These are phyloP conservation scores for Tamias sibiricus DNA, from an alignment of 2,113 vertebrate genomes.

Conservation along the genomic window DNA sequence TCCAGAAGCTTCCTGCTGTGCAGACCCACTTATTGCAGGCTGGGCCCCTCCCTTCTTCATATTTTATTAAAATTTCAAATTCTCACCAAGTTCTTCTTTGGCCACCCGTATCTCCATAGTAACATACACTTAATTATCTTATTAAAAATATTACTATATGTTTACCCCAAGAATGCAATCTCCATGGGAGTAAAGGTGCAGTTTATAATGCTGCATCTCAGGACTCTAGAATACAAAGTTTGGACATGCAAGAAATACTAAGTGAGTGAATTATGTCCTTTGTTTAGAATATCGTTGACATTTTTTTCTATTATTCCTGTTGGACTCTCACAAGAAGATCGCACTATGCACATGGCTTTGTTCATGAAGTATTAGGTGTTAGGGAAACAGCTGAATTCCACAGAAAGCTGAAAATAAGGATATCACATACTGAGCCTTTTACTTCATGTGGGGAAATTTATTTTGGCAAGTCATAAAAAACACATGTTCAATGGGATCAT, in stretches of 20 bases:
- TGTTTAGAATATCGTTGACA: not conserved
- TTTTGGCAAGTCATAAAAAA: not conserved
- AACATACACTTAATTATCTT: not conserved
- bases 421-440: not conserved
- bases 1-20: not conserved
- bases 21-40: not conserved
- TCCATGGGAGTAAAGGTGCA: not conserved
- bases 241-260: not conserved
- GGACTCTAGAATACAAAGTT: not conserved
- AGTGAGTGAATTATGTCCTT: not conserved
- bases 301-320: not conserved
- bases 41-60: not conserved
- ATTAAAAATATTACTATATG: not conserved
- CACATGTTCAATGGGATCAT: not conserved
- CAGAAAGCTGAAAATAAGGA: not conserved
- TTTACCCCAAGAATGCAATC: not conserved
- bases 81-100: not conserved
- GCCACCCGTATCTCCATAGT: not conserved
- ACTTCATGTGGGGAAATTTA: not conserved
- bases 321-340: not conserved
- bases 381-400: not conserved
- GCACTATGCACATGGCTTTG: not conserved
- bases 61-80: not conserved
- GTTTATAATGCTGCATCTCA: not conserved
- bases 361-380: not conserved